phyloP scores from a whole-genome alignment of 2,888 invertebrate species.

The Drosophila aldrichi region DNA sequence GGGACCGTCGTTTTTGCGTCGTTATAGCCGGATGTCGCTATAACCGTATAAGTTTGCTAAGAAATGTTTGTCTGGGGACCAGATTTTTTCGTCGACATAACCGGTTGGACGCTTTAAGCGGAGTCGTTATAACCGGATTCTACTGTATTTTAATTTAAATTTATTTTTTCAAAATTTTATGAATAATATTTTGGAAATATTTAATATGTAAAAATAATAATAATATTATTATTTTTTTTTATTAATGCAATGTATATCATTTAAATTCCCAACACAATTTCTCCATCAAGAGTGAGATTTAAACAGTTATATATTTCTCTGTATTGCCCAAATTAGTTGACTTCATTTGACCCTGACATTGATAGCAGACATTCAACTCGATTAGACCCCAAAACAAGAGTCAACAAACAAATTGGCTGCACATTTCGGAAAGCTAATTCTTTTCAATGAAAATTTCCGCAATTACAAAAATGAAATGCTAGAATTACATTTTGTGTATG shows the following conservation, averaged over 20 bases:
- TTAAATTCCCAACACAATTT: background rate
- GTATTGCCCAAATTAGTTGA: background rate
- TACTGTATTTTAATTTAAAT: no score
- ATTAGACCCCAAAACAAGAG: conserved; percentile 6
- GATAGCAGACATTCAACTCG: conserved; percentile 64
- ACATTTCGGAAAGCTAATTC: conserved; percentile 62
- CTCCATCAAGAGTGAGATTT: background rate
- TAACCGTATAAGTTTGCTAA: no score
- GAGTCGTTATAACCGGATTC: no score
- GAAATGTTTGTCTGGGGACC: no score
- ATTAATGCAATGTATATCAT: background rate
- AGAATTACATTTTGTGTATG: conserved; percentile 61
- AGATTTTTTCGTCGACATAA: no score
- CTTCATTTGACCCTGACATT: conserved; percentile 65
- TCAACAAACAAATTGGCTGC: conserved; percentile 36
- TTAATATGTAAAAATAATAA: no score
- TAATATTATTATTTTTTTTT: no score
- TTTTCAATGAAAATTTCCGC: conserved; percentile 79
- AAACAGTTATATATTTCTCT: background rate
- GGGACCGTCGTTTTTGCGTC: no score
- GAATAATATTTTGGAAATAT: no score
- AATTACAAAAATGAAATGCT: conserved; percentile 72
- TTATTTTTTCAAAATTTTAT: no score
- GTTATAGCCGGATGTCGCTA: no score
- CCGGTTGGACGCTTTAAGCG: no score